Evolutionary conservation across 2,113 vertebrate species (phyloP), one percentile per base, ranked within the genome.

Genomic region (Callaeas wilsoni): DNA sequence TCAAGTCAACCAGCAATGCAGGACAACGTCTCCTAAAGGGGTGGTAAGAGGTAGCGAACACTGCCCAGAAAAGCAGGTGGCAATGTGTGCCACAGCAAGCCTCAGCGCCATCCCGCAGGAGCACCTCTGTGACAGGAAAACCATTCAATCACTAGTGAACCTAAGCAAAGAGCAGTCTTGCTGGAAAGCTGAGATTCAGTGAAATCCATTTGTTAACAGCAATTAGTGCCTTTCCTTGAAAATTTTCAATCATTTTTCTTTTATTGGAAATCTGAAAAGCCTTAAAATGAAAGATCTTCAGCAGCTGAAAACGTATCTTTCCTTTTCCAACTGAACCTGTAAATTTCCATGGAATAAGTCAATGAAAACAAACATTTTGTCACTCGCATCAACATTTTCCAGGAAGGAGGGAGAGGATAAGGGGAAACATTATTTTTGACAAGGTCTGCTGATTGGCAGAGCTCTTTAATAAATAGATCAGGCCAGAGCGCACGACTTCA

Each of bases 391-490:
- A 95, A 88, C 63, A 84, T 94, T 96, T 96, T 94, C 92, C 96
- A 95, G 76, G 71, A 94, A 88, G 64, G 47, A 90, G 78, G 30
- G 57, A 87, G 63, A 91, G 44, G 47, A 85, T 80, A 87, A 95
- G 79, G 46, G 55, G 89, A 81, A 96, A 96, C 94, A 71, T 90
- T 95, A 93, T 94, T 96, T 95, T 91, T 93, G 71, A 97, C 85
- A 94, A 97, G 90, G 85, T 92, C 85, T 96, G 50, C 90, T 94
- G 85, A 91, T 90, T 97, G 96, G 94, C 93, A 96, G 92, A 76
- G 80, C 64, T 71, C 86, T 96, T 93, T 75, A 92, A 96, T 90
- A 96, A 96, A 95, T 96, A 95, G 85, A 93, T 95, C 88, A 68
- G 90, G 64, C 83, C 68, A 92, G 92, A 90, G 69, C 35, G 47